Evolutionary conservation across 2,888 invertebrate species (phyloP).

Genomic region (Scaptomyza reducta): DNA sequence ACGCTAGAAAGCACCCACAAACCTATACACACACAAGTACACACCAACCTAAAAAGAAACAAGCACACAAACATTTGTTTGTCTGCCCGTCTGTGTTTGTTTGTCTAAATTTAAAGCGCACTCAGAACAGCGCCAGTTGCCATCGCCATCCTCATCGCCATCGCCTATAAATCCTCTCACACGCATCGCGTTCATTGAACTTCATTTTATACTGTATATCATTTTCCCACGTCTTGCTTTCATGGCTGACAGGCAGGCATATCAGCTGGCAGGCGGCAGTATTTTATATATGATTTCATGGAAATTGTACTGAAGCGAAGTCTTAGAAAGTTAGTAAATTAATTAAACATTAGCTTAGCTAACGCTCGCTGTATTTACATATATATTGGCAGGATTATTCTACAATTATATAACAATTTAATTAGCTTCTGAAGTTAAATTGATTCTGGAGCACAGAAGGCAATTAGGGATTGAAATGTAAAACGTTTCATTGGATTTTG

Average conservation of each 20-base stretch:
- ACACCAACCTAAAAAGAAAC: slow-evolving; percentile 21
- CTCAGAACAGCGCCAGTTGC: slow-evolving; percentile 39
- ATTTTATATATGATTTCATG: slow-evolving; percentile 44
- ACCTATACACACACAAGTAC: slow-evolving; percentile 17
- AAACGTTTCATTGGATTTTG: neutral
- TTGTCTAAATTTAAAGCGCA: slow-evolving; percentile 71
- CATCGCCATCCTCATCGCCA: slow-evolving; percentile 26
- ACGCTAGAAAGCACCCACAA: slow-evolving; percentile 22
- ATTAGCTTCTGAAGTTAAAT: neutral
- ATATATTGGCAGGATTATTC: neutral
- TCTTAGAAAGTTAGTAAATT: slow-evolving; percentile 4
- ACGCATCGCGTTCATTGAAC: slow-evolving; percentile 67
- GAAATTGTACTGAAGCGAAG: slow-evolving; percentile 22
- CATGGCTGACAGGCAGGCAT: slow-evolving; percentile 5
- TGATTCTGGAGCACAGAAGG: neutral
- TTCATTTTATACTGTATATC: slow-evolving; percentile 34
- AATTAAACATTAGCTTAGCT: slow-evolving; percentile 4
- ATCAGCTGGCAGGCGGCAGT: slow-evolving; percentile 19
- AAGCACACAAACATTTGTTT: slow-evolving; percentile 62
- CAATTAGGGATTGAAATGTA: neutral
- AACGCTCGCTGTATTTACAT: neutral
- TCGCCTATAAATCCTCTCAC: slow-evolving; percentile 57
- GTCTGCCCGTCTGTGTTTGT: slow-evolving; percentile 50
- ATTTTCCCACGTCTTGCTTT: slow-evolving; percentile 23
- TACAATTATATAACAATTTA: neutral